Evolutionary conservation across 2,113 vertebrate species (phyloP), one percentile per base, ranked within the genome.

Genomic region (Lagenorhynchus albirostris): DNA sequence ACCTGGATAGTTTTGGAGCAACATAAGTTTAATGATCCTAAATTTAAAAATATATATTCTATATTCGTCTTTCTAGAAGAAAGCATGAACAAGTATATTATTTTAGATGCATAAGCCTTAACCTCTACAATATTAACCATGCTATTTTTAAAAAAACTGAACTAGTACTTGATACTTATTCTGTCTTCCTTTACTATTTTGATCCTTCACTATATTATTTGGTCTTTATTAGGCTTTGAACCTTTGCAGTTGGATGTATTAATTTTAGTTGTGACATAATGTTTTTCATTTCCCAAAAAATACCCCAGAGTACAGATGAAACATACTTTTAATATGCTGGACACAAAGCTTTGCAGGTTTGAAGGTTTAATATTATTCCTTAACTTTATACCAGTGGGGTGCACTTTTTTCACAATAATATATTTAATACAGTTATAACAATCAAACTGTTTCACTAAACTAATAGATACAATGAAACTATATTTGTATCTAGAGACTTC

Each of bases 401-500:
- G 8, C 5, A 80, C 8, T 36, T 89, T 80, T 94, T 77, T 55
- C n/a, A 91, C 41, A 68, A 23, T 53, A 67, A 82, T 23, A 85
- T 88, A 81, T 89, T 91, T 79, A 23, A 73, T 33, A 68, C 5
- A 80, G 26, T 74, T 90, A 91, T 60, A 77, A 38, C 25, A 81
- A 94, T 53, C 73, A 95, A 93, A 93, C 58, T 86, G 31, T 70
- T 97, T 92, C n/a, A 85, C 53, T 85, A 68, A 60, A 89, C 38
- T 70, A 88, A 65, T 77, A 77, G 38, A 36, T 60, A 58, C 47
- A 93, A 63, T 84, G 15, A 77, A 92, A 85, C 76, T 81, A 92
- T 87, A 53, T 91, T 93, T 96, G 18, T 82, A 62, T 92, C 83
- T 95, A 55, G 79, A 89, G 83, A 73, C 62, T 89, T 86, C 33